A percentile compares a stretch with the other conserved stretches of the same genome.
These are phyloP conservation scores for Oceanodroma leucorhoa DNA, from an alignment of 2,797 vertebrate genomes.

Conservation along the genomic window DNA sequence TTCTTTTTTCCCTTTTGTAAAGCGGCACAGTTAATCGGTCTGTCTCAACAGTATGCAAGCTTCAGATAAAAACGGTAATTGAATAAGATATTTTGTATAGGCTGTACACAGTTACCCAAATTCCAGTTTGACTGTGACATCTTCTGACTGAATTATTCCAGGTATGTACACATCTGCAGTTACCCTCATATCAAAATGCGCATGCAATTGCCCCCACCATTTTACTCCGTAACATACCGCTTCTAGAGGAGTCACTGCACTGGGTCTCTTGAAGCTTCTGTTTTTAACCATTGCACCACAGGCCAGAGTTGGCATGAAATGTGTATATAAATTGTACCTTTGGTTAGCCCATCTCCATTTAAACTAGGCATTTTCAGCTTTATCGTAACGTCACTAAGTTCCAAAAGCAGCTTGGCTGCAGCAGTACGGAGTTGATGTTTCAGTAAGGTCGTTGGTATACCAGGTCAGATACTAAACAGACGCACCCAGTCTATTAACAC, in stretches of 20 bases:
- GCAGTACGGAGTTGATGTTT: background rate
- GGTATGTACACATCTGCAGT: background rate
- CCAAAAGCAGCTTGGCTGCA: background rate
- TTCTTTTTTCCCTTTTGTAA: background rate
- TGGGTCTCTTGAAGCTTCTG: background rate
- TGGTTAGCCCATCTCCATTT: background rate
- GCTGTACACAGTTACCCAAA: background rate
- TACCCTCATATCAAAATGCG: too few species aligned
- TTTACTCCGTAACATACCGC: fast-evolving
- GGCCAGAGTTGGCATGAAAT: background rate
- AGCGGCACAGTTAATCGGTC: fast-evolving
- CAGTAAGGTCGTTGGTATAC: fast-evolving
- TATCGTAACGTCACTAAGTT: fast-evolving
- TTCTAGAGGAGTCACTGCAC: background rate
- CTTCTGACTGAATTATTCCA: background rate
- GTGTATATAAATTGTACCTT: background rate
- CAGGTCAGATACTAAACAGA: background rate
- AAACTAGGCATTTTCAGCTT: background rate
- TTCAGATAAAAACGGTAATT: background rate
- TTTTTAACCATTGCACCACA: background rate
- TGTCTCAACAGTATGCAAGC: background rate
- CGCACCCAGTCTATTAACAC: background rate
- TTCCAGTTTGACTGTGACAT: background rate
- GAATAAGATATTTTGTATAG: background rate
- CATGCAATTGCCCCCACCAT: fast-evolving